Evolutionary conservation across 1,140 invertebrate species (phyloP).

Genomic region (Aphaenogaster floridana): DNA sequence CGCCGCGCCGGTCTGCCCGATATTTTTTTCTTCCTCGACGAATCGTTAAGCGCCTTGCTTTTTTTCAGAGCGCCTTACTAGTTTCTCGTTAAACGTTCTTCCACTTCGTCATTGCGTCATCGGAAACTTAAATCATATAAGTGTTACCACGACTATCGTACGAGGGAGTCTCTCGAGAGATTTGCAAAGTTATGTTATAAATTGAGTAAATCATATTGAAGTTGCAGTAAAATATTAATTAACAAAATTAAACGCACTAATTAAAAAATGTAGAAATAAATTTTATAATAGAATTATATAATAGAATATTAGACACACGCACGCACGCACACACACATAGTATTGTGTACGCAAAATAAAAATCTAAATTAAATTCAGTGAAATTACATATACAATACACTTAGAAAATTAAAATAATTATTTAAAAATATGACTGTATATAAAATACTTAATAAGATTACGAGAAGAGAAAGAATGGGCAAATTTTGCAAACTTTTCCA

Average conservation of each 20-base stretch:
- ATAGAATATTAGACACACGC: not conserved
- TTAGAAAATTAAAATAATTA: constrained; percentile 1
- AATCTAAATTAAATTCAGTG: not conserved
- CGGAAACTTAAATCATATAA: constrained; percentile 29
- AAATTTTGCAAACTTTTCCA: not conserved
- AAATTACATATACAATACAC: not conserved
- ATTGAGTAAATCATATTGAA: not conserved
- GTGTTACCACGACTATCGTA: not conserved
- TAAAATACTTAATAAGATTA: not conserved
- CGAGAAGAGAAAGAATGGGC: not conserved
- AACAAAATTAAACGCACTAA: not conserved
- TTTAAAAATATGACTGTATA: constrained; percentile 2
- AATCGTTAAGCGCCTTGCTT: constrained; percentile 50
- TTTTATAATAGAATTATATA: not conserved
- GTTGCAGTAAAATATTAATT: not conserved
- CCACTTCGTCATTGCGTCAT: constrained; percentile 34
- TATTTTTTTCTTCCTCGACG: constrained; percentile 35
- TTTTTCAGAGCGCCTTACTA: constrained; percentile 29
- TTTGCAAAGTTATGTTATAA: constrained; percentile 25
- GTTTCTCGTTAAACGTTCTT: constrained; percentile 49
- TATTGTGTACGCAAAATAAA: not conserved
- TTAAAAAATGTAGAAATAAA: not conserved
- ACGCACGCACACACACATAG: too few relatives aligned
- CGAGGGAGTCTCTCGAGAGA: not conserved
- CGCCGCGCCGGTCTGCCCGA: constrained; percentile 36